Evolutionary conservation across 2,797 vertebrate species (phyloP), one percentile per base, ranked within the genome.

Genomic region (Sphenodon punctatus): DNA sequence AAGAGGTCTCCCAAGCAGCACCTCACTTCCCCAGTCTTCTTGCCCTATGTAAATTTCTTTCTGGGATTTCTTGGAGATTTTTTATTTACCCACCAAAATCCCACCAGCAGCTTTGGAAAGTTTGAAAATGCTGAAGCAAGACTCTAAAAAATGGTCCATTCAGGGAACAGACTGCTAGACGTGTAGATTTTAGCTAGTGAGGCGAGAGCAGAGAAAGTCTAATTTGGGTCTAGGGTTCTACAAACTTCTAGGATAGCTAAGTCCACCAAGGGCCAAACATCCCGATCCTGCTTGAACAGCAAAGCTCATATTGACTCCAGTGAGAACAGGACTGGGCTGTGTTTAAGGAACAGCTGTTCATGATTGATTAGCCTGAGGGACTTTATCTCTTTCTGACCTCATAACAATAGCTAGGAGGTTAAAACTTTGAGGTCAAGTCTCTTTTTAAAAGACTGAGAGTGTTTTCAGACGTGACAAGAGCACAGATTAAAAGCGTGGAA

Each of bases 321-420:
- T 9, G 56, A 10, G 60, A 86, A 12, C 23, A 4, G 0, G 43
- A 20, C 45, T 17, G 20, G 20, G 25, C 86, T 82, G 69, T 46
- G 27, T 80, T n/a, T n/a, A 80, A 55, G n/a, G 65, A 58, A 45
- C 58, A 34, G 45, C 42, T 78, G 11, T 20, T 30, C 60, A 74
- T 67, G 39, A 51, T 25, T 67, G 80, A 58, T 0, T 84, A 38
- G 4, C 2, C 20, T 9, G 7, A 80, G 60, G 51, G 9, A 76
- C 70, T 51, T 5, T 84, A 45, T 0, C 3, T 7, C 5, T 30
- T 34, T 2, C 1, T 67, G 34, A 82, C 56, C 39, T 1, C 45
- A 25, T 53, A 34, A 51, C 42, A 69, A 75, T 69, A 88, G 53
- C 58, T 69, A 76, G 58, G 73, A 7, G 75, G 85, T 85, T 89